Evolutionary conservation across 2,888 invertebrate species (phyloP).

Genomic region (Xestoiulus laeticollis): DNA sequence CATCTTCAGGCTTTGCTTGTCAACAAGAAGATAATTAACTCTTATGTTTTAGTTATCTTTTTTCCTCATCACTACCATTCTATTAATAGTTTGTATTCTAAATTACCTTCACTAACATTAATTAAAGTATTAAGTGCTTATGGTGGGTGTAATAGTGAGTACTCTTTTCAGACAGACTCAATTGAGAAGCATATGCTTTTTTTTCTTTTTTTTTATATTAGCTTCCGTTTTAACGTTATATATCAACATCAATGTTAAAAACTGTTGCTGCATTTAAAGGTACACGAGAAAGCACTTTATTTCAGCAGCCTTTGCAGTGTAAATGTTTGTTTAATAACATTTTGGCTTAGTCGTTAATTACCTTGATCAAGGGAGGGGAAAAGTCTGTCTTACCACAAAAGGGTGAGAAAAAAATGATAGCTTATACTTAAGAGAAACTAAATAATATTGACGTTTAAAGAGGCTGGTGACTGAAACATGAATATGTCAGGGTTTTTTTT

Average conservation of each 20-base stretch:
- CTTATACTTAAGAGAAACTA: background rate
- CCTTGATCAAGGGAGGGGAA: background rate
- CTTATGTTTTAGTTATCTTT: too few species aligned
- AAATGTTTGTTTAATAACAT: slow-evolving; percentile 37
- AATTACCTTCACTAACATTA: background rate
- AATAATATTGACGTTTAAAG: background rate
- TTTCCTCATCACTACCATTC: too few species aligned
- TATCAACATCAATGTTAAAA: slow-evolving; percentile 21
- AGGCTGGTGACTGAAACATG: background rate
- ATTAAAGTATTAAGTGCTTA: background rate
- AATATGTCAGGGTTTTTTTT: too few species aligned
- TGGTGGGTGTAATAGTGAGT: background rate
- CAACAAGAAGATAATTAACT: too few species aligned
- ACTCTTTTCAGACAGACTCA: background rate
- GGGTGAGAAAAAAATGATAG: background rate
- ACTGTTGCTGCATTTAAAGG: background rate
- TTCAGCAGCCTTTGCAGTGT: background rate
- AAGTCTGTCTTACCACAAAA: background rate
- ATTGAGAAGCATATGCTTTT: background rate
- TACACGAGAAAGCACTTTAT: slow-evolving; percentile 34
- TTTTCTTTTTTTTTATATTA: background rate
- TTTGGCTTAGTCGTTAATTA: slow-evolving; percentile 29
- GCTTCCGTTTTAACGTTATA: slow-evolving; percentile 6
- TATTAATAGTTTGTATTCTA: background rate
- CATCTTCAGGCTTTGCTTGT: too few species aligned